Evolutionary conservation across 2,797 vertebrate genomes (phyloP).

Genomic region (Tamandua tetradactyla): DNA sequence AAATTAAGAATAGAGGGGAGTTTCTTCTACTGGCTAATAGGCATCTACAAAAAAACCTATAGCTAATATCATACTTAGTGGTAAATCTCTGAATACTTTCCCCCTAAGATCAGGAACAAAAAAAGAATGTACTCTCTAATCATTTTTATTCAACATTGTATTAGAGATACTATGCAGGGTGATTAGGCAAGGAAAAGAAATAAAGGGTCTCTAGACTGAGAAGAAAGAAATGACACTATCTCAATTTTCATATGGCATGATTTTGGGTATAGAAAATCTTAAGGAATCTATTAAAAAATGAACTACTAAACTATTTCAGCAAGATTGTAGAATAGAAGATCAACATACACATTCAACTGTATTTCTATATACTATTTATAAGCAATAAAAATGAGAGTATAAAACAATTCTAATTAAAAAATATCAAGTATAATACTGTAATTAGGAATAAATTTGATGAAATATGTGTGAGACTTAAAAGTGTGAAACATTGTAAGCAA

Average conservation of each 20-base stretch:
- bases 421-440: background rate
- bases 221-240: background rate
- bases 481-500: background rate
- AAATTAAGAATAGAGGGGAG: background rate
- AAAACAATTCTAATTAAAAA: background rate
- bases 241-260: background rate
- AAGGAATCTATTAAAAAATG: background rate
- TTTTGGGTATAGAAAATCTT: background rate
- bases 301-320: background rate
- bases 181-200: background rate
- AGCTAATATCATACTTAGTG: background rate
- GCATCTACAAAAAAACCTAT: background rate
- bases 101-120: background rate
- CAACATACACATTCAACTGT: background rate
- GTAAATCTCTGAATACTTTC: background rate
- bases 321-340: background rate
- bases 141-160: background rate
- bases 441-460: background rate
- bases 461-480: background rate
- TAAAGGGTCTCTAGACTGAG: background rate
- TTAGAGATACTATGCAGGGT: background rate
- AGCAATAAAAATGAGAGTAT: background rate
- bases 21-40: background rate
- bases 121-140: background rate
- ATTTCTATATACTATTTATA: background rate